phyloP scores from a whole-genome alignment of 2,888 invertebrate species.

The Epirrhoe alternata region DNA sequence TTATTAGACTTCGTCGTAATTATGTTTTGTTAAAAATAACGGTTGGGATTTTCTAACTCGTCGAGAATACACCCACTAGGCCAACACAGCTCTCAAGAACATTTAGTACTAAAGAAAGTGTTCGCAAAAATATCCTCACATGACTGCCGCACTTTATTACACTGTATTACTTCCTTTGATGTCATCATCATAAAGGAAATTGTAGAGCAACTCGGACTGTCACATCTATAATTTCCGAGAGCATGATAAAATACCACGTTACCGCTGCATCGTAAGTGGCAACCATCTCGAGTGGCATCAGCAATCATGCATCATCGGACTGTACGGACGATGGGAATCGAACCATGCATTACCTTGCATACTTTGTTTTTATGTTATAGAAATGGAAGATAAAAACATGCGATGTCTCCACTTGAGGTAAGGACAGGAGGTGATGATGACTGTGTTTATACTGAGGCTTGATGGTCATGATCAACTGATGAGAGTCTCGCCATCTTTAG shows the following conservation, averaged over 20 bases:
- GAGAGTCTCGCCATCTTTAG: no score
- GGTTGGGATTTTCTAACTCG: no score
- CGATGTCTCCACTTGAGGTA: no score
- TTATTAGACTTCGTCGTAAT: no score
- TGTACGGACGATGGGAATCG: neutral
- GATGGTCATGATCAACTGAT: no score
- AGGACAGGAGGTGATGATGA: no score
- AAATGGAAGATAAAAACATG: no score
- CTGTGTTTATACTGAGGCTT: no score
- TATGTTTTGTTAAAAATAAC: no score
- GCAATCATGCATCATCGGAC: neutral
- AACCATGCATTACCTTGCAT: neutral
- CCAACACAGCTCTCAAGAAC: no score
- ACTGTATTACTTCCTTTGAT: neutral
- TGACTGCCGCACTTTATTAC: neutral
- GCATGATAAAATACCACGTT: slow-evolving; percentile 4
- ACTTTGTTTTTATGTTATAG: neutral
- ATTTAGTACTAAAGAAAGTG: neutral
- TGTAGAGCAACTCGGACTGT: neutral
- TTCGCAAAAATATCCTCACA: neutral
- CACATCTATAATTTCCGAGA: slow-evolving; percentile 5
- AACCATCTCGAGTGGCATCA: slow-evolving; percentile 1
- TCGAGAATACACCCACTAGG: no score
- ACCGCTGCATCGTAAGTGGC: neutral
- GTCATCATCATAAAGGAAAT: neutral